Base-by-base conservation (phyloP, 2,113 vertebrate genomes). In the Triplophysa tibetana region DNA sequence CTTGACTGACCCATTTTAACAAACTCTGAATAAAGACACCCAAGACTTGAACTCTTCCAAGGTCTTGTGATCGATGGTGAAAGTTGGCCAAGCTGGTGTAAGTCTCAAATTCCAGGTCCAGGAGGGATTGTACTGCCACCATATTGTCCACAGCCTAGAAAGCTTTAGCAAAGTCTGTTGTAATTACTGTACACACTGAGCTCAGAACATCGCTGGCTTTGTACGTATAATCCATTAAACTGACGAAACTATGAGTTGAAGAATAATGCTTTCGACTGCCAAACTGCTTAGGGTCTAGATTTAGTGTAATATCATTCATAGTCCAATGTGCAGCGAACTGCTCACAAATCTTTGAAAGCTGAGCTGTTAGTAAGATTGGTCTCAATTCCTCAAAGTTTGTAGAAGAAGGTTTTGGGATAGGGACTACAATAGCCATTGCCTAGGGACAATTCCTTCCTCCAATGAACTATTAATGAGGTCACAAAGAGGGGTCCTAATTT, bases 391-490 rank as follows among this genome's bases (percentile, higher is more conserved):
- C 52, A 54, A 54, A 5, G 16, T 54, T 54, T 17, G 52, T n/a
- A n/a, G n/a, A n/a, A n/a, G n/a, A n/a, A n/a, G n/a, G n/a, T n/a
- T n/a, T n/a, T 61, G 26, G 72, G n/a, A 76, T 63, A 23, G 43
- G 74, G n/a, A 76, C 43, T 26, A 76, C 61, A 67, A 8, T 68
- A 58, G 26, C 48, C 65, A 68, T 67, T 68, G 62, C n/a, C 16
- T 48, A 41, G 45, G 75, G 6, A 78, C 16, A 33, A 78, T n/a
- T 64, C 2, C 65, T 38, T 78, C 63, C 19, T 54, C 45, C 41
- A 78, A 56, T 4, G n/a, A 68, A 58, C 76, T 67, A 24, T 78
- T 78, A 7, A 78, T 78, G 9, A 68, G 68, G 12, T 66, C 64
- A 78, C 26, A 78, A 45, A 78, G 45, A 56, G 76, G 24, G 23